Conservation (phyloP, 2,888 invertebrate species). For the Creontiades dilutus region DNA sequence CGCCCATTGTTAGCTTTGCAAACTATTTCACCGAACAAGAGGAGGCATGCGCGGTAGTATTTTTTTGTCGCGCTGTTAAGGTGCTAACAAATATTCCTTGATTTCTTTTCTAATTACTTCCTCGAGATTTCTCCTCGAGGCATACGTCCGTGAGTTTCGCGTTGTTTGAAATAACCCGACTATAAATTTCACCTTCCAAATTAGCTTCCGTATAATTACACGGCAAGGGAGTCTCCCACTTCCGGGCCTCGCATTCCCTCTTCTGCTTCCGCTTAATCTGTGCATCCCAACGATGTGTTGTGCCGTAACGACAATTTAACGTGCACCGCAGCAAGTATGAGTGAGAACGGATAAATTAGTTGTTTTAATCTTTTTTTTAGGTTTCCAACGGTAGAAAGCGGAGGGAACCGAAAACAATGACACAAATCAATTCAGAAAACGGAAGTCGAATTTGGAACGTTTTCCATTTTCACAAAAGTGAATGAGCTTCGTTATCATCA, state of each 20-base stretch:
- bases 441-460: too few relatives aligned
- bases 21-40: too few relatives aligned
- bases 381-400: too few relatives aligned
- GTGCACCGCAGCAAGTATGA: background rate
- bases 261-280: slow-evolving; percentile 41
- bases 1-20: too few relatives aligned
- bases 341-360: background rate
- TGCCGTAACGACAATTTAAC: background rate
- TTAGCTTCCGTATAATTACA: slow-evolving; percentile 55
- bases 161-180: slow-evolving; percentile 43
- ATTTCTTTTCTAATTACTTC: slow-evolving; percentile 32
- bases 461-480: too few relatives aligned
- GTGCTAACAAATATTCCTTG: background rate
- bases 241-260: slow-evolving; percentile 22
- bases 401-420: too few relatives aligned
- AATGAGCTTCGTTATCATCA: too few relatives aligned
- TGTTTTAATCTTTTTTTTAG: background rate
- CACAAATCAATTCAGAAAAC: too few relatives aligned
- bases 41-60: too few relatives aligned
- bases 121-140: background rate
- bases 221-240: slow-evolving; percentile 44
- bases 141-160: background rate
- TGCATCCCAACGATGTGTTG: slow-evolving; percentile 8
- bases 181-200: slow-evolving; percentile 45
- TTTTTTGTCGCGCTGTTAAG: background rate